Evolutionary conservation across 2,113 vertebrate species (phyloP).

Genomic region (Vidua chalybeata): DNA sequence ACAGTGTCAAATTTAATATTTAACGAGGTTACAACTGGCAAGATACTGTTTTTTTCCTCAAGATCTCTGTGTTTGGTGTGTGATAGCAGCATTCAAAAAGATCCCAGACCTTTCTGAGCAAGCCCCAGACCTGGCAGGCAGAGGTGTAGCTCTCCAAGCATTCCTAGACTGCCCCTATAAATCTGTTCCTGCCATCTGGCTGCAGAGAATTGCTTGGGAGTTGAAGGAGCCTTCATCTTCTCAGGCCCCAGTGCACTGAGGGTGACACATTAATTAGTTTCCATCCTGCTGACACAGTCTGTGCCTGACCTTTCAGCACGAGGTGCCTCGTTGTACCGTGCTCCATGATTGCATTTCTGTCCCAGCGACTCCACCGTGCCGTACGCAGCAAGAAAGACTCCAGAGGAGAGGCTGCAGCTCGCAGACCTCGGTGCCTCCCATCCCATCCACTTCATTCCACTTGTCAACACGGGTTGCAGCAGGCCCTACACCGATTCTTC

Average conservation of each 20-base stretch:
- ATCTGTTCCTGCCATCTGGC: not conserved
- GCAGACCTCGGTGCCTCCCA: not conserved
- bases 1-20: not conserved
- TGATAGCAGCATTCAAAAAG: not conserved
- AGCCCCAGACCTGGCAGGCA: not conserved
- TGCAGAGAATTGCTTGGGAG: not conserved
- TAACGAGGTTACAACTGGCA: not conserved
- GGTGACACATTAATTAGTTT: not conserved
- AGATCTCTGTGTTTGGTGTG: not conserved
- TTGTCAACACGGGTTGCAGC: not conserved
- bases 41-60: not conserved
- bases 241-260: not conserved
- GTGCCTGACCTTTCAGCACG: not conserved
- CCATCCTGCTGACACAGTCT: not conserved
- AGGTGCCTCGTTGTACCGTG: not conserved
- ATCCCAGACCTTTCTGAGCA: not conserved
- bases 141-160: not conserved
- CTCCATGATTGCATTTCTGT: fast-evolving
- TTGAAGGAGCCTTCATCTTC: not conserved
- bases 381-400: fast-evolving
- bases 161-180: not conserved
- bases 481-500: not conserved
- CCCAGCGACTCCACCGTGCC: fast-evolving
- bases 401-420: not conserved
- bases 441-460: not conserved